Base-by-base conservation (phyloP, 2,797 vertebrate genomes). In the Myotis myotis region DNA sequence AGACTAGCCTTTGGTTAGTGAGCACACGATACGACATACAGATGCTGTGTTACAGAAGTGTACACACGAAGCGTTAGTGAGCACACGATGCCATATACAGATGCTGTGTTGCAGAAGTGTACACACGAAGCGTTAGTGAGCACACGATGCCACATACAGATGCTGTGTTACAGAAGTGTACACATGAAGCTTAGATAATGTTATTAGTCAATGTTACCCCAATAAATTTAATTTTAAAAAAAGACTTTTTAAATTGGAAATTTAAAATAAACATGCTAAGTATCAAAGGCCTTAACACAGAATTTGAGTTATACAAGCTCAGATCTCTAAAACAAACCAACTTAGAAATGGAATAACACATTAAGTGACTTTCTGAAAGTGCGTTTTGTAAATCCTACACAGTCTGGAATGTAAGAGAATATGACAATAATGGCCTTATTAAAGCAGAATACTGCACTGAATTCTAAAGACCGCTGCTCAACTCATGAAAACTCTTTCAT, bases 261-360 rank as follows among this genome's bases (percentile, higher is more conserved):
- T 20, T 57, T 22, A 82, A 90, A 92, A 92, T 55, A 76, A 89
- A 84, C 8, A 28, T 60, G 36, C 36, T 41, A 82, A 74, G 51
- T 76, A 88, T 71, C 57, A 76, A 93, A 94, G 62, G 28, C 19
- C 30, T 64, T 70, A 81, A 84, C 44, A 62, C 4, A 68, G 57
- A 87, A 66, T 41, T 47, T 47, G 20, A 82, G 23, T 78, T 85
- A 70, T 74, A 88, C 20, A 55, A 2, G 3, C 17, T 64, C 78
- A 88, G 79, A 71, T 62, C 66, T 92, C 41, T 72, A 84, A 96
- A 91, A 71, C 30, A 96, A 88, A 57, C 28, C 89, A 93, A 79
- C 38, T 4, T 33, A 33, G 44, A 60, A 76, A 82, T 30, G 6
- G 13, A 80, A 71, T 66, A 38, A 74, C 60, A 64, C 2, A 28